These are phyloP conservation scores for Eristalinus aeneus DNA, from an alignment of 2,888 invertebrate genomes.

Conservation along the genomic window DNA sequence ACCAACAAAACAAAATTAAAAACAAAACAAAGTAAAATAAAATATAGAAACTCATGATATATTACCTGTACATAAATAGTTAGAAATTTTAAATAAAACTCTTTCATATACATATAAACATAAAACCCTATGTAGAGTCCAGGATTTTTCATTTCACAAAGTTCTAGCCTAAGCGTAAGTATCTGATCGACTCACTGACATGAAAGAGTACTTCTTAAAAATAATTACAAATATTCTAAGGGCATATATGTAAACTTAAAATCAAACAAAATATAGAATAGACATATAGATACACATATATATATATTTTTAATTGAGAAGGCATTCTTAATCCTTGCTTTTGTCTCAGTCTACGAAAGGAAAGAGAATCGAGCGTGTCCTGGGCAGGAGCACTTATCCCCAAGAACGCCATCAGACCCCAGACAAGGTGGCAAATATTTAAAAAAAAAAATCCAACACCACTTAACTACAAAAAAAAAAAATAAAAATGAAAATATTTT, in stretches of 20 bases:
- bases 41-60: neutral
- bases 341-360: constrained; percentile 14
- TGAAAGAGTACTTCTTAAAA: neutral
- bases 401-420: constrained; percentile 30
- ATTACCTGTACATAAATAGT: constrained; percentile 63
- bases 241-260: constrained; percentile 3
- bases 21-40: constrained; percentile 66
- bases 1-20: constrained; percentile 55
- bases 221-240: constrained; percentile 36
- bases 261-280: constrained; percentile 1
- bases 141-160: constrained; percentile 14
- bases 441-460: constrained; percentile 13
- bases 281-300: neutral
- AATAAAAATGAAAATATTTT: constrained; percentile 28
- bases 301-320: constrained; percentile 15
- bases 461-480: neutral
- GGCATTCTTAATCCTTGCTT: constrained; percentile 12
- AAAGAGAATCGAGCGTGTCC: constrained; percentile 32
- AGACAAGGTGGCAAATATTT: neutral
- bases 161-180: neutral
- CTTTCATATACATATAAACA: constrained; percentile 20
- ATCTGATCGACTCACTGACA: neutral
- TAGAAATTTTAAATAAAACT: constrained; percentile 65
- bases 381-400: neutral
- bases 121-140: constrained; percentile 25